Evolutionary conservation across 2,888 invertebrate genomes (phyloP).

Genomic region (Autographa pulchrina): DNA sequence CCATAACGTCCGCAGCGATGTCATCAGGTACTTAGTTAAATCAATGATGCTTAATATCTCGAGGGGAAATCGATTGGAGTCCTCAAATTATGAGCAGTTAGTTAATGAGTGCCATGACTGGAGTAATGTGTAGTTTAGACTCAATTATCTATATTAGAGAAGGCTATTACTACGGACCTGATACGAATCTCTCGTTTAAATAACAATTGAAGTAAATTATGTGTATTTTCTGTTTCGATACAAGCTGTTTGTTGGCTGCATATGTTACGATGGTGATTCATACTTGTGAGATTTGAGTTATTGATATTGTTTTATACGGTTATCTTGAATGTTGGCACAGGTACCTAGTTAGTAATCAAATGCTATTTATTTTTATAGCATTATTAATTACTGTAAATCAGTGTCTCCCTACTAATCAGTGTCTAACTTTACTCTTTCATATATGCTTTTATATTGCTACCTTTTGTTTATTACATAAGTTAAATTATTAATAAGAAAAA

Average conservation of each 20-base stretch:
- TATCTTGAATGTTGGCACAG: no score
- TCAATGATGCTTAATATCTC: slow-evolving; percentile 27
- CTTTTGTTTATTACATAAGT: not conserved
- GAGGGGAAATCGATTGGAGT: slow-evolving; percentile 34
- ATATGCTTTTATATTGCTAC: no score
- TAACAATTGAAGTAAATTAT: slow-evolving; percentile 13
- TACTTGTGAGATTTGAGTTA: not conserved
- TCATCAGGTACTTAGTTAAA: slow-evolving; percentile 57
- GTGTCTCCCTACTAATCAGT: no score
- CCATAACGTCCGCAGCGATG: slow-evolving; percentile 63
- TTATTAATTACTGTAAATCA: no score
- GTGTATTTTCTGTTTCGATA: not conserved
- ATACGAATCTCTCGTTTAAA: slow-evolving; percentile 32
- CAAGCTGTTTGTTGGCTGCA: not conserved
- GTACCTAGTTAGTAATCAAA: no score
- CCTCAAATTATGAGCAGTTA: slow-evolving; percentile 40
- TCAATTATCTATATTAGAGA: slow-evolving; percentile 45
- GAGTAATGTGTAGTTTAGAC: slow-evolving; percentile 47
- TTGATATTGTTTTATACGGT: no score
- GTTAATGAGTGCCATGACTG: slow-evolving; percentile 37
- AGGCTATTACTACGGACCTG: slow-evolving; percentile 20
- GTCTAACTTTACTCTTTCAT: no score
- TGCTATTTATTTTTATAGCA: no score
- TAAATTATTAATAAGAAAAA: not conserved
- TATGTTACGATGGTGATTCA: not conserved